These are phyloP conservation scores for Psix sp. DNA, from an alignment of 1,140 invertebrate genomes.

Conservation along the genomic window DNA sequence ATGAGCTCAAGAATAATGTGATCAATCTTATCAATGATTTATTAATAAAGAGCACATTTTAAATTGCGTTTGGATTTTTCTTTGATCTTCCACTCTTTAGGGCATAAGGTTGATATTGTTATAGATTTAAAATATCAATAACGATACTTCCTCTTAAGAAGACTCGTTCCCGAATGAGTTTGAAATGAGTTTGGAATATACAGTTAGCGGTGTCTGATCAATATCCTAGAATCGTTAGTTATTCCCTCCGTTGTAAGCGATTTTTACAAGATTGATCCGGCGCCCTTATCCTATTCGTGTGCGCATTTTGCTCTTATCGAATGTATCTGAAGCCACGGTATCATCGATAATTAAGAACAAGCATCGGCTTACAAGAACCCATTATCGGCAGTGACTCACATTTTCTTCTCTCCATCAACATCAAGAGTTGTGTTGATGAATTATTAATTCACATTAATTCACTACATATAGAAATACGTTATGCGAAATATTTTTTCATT, in stretches of 20 bases:
- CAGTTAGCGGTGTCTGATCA: constrained; percentile 49
- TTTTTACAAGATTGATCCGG: constrained; percentile 31
- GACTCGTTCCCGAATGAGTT: constrained; percentile 40
- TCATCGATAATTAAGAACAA: constrained; percentile 60
- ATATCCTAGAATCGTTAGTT: constrained; percentile 59
- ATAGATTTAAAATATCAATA: constrained; percentile 62
- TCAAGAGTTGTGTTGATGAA: constrained; percentile 43
- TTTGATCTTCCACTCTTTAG: constrained; percentile 49
- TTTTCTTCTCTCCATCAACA: constrained; percentile 33
- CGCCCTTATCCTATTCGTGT: constrained; percentile 47
- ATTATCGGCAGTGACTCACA: constrained; percentile 54
- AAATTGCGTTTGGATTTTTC: too few relatives aligned
- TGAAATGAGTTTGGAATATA: too few relatives aligned
- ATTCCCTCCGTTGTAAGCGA: constrained; percentile 53
- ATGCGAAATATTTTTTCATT: too few relatives aligned
- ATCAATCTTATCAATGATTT: too few relatives aligned
- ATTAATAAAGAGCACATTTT: too few relatives aligned
- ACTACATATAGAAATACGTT: constrained; percentile 7
- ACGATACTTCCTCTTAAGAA: constrained; percentile 50
- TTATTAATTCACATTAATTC: constrained; percentile 42
- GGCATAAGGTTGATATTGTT: constrained; percentile 55
- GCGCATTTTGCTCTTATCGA: constrained; percentile 57
- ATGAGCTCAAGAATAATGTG: too few relatives aligned
- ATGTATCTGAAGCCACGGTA: constrained; percentile 53
- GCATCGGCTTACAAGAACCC: constrained; percentile 48